These are phyloP conservation scores for Meriones unguiculatus DNA, from an alignment of 2,113 vertebrate species.

Conservation along the genomic window DNA sequence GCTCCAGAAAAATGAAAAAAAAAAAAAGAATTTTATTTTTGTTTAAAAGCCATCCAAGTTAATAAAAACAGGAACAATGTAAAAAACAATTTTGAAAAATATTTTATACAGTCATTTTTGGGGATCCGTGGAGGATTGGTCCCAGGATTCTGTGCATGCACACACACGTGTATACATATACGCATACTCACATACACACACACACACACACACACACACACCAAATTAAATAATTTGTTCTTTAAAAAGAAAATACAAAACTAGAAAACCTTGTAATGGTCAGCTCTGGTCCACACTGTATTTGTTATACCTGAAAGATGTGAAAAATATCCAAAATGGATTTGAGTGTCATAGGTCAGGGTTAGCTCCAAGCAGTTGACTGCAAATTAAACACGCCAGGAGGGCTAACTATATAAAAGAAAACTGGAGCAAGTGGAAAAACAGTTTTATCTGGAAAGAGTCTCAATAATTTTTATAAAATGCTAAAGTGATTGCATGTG, in stretches of 20 bases:
- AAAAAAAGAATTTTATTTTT: not conserved
- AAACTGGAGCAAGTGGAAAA: constrained; percentile 2
- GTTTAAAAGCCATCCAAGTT: not conserved
- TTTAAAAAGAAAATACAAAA: not conserved
- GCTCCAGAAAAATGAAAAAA: not conserved
- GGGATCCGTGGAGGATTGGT: not conserved
- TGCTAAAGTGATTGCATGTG: not conserved
- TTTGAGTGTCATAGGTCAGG: constrained; percentile 6
- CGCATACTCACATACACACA: fast-evolving
- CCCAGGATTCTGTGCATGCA: not conserved
- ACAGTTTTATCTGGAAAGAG: not conserved
- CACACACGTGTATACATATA: not conserved
- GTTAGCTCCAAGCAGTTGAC: constrained; percentile 43
- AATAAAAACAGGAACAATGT: not conserved
- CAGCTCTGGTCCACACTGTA: not conserved
- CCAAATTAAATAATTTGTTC: not conserved
- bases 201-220: not conserved
- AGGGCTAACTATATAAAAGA: not conserved
- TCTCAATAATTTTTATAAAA: not conserved
- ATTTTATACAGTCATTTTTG: not conserved
- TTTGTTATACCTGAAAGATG: constrained; percentile 27
- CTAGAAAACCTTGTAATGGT: not conserved
- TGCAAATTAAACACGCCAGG: constrained; percentile 14
- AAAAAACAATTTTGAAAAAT: not conserved
- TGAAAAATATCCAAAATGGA: constrained; percentile 21